phyloP scores from a whole-genome alignment of 2,888 invertebrate species.

The Corbicula japonica region DNA sequence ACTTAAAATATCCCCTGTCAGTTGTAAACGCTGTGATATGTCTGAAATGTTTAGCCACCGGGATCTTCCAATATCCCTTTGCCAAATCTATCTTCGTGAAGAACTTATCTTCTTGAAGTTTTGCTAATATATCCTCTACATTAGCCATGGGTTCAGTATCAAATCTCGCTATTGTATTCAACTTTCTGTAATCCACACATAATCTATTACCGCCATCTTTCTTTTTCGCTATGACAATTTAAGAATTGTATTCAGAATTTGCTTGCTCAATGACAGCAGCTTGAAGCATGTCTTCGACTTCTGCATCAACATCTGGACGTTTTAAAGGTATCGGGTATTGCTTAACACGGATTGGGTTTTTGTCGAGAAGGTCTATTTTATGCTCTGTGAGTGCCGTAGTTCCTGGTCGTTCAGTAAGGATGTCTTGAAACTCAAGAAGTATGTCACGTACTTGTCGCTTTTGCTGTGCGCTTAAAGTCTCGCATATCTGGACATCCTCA shows the following conservation, averaged over 20 bases:
- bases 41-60: conserved; percentile 17
- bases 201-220: conserved; percentile 57
- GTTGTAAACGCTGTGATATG: conserved; percentile 41
- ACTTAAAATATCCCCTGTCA: conserved; percentile 22
- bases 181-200: conserved; percentile 56
- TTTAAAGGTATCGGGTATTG: conserved; percentile 52
- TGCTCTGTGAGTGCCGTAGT: conserved; percentile 25
- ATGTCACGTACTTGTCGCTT: background rate
- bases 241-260: conserved; percentile 55
- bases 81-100: conserved; percentile 46
- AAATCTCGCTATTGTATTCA: conserved; percentile 63
- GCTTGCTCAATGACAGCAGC: conserved; percentile 56
- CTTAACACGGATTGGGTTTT: conserved; percentile 38
- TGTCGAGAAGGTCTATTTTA: conserved; percentile 23
- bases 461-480: too few species aligned
- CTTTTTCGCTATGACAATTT: conserved; percentile 59
- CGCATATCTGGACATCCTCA: too few species aligned
- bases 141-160: conserved; percentile 64
- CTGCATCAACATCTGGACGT: conserved; percentile 23
- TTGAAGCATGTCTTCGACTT: conserved; percentile 52
- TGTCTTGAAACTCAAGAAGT: too few species aligned
- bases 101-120: conserved; percentile 23
- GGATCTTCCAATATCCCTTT: conserved; percentile 60
- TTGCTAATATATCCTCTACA: conserved; percentile 48
- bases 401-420: too few species aligned